phyloP scores from a whole-genome alignment of 2,888 invertebrate genomes.

The Cancer borealis region DNA sequence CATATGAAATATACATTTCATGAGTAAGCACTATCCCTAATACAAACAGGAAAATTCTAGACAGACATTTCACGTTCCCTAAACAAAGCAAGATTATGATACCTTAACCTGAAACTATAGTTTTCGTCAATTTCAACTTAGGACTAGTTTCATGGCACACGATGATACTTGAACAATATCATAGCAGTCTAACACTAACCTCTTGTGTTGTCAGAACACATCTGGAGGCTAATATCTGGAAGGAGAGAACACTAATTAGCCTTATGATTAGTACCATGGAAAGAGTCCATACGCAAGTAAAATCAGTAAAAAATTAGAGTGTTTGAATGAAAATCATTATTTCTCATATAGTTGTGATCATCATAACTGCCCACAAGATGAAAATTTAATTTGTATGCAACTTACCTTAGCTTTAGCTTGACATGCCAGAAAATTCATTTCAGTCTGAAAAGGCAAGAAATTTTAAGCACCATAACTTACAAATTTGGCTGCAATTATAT shows the following conservation, averaged over 20 bases:
- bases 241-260: neutral
- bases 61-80: too few species aligned
- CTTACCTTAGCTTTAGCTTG: neutral
- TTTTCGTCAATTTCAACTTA: too few species aligned
- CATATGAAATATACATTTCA: too few species aligned
- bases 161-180: neutral
- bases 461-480: neutral
- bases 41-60: too few species aligned
- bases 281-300: neutral
- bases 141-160: neutral
- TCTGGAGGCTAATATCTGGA: neutral
- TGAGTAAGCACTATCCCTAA: too few species aligned
- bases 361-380: neutral
- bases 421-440: neutral
- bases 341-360: constrained; percentile 11
- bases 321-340: neutral
- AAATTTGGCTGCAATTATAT: neutral
- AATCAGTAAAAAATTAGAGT: constrained; percentile 56
- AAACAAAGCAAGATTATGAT: too few species aligned
- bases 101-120: too few species aligned
- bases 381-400: neutral
- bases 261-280: neutral
- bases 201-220: neutral
- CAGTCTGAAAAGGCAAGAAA: neutral
- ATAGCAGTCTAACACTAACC: neutral